These are phyloP conservation scores for Stichodactyla mertensii DNA, from an alignment of 64 coral and sea anemone species.

Conservation along the genomic window DNA sequence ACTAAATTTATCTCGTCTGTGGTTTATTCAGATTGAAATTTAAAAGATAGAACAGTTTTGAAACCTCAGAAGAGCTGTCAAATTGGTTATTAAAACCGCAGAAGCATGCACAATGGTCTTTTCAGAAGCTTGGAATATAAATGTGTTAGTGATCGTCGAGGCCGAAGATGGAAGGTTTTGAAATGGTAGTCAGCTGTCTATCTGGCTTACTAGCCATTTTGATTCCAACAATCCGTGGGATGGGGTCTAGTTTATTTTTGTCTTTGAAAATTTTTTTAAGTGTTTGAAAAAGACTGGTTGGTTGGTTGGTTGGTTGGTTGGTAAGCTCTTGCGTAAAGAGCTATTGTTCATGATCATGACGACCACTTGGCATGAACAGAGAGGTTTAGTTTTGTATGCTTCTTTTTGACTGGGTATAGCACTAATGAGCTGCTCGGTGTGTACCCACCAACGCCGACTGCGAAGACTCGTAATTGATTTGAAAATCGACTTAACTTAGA, in stretches of 20 bases:
- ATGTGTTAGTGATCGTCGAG: not conserved
- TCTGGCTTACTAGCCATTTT: not conserved
- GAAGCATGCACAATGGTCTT: constrained; percentile 9
- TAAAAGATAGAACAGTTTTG: not conserved
- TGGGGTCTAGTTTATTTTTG: not conserved
- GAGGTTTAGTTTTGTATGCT: not conserved
- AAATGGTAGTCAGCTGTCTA: not conserved
- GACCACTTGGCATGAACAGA: not conserved
- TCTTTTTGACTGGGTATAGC: not conserved
- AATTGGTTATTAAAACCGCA: not conserved
- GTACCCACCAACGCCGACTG: not conserved
- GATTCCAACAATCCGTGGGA: not conserved
- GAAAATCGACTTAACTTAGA: not conserved
- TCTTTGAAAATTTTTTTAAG: not conserved
- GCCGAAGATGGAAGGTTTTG: not conserved
- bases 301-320: not conserved
- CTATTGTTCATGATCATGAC: not conserved
- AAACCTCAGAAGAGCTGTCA: not conserved
- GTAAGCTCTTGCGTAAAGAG: not conserved
- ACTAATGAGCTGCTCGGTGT: not conserved
- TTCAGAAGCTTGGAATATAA: not conserved
- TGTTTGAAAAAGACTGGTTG: constrained; percentile 1
- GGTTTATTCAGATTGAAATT: not conserved
- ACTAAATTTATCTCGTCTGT: not conserved
- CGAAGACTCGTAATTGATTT: not conserved